A percentile compares a stretch with the other conserved stretches of the same genome.
These are phyloP conservation scores for Pseudorasbora parva DNA, from an alignment of 2,113 vertebrate genomes.

Conservation along the genomic window DNA sequence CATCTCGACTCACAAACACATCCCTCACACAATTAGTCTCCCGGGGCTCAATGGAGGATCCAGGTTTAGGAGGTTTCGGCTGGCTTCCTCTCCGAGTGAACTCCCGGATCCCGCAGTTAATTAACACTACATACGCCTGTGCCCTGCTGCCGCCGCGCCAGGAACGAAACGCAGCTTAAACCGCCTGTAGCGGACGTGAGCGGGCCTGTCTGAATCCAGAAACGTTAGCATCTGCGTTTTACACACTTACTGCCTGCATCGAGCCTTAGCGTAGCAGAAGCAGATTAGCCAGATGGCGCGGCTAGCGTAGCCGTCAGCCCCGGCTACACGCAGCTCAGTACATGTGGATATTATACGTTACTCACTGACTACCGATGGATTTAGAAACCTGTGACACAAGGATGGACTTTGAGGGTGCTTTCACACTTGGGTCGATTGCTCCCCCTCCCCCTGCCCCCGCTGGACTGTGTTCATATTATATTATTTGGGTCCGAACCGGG, in stretches of 20 bases:
- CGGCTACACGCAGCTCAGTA: neutral
- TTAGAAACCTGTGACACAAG: too few relatives aligned
- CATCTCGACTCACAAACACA: neutral
- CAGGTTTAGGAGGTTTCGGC: constrained; percentile 44
- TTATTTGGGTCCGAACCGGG: too few relatives aligned
- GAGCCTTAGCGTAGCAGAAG: neutral
- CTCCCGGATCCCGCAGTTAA: constrained; percentile 24
- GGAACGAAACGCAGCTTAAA: neutral
- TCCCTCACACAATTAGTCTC: constrained; percentile 36
- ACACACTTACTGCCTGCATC: constrained; percentile 22
- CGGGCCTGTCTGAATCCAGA: neutral
- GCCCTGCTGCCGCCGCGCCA: neutral
- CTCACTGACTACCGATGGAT: too few relatives aligned
- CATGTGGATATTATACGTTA: neutral
- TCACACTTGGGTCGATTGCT: too few relatives aligned
- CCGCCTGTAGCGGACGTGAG: neutral
- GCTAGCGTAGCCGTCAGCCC: constrained; percentile 20
- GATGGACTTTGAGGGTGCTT: too few relatives aligned
- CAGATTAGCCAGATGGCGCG: constrained; percentile 44
- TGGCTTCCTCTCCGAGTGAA: constrained; percentile 12
- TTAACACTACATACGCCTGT: neutral
- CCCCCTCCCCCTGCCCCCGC: too few relatives aligned
- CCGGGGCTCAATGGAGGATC: constrained; percentile 11
- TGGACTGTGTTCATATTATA: too few relatives aligned
- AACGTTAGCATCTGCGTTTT: neutral